A percentile compares a stretch with the other conserved stretches of the same genome.
Conservation (phyloP, 2,797 vertebrate species). For the Euthynnus affinis region DNA sequence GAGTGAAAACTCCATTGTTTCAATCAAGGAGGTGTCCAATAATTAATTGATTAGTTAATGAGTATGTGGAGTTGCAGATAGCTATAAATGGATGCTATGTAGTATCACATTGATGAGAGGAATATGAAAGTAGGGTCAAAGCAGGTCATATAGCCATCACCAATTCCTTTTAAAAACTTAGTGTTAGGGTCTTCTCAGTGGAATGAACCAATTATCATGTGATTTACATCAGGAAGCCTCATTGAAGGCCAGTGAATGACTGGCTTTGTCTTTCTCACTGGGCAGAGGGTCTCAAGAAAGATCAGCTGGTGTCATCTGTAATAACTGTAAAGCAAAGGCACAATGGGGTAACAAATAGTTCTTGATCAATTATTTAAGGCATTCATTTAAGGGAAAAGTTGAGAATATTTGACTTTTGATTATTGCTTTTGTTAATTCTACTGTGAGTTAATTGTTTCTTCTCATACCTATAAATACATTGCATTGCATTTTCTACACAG, state of each 20-base stretch:
- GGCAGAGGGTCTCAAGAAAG: neutral
- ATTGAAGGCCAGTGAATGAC: conserved; percentile 22
- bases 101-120: no score
- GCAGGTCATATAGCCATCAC: neutral
- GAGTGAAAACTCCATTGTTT: neutral
- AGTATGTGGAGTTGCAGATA: neutral
- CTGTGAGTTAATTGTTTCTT: neutral
- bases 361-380: neutral
- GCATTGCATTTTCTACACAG: conserved; percentile 78
- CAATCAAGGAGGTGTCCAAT: neutral
- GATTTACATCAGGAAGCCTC: conserved; percentile 11
- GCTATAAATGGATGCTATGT: neutral
- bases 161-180: neutral
- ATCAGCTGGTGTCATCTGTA: conserved; percentile 9
- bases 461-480: neutral
- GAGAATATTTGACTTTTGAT: neutral
- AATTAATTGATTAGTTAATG: neutral
- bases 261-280: neutral
- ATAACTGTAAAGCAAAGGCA: neutral
- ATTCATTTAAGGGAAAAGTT: neutral
- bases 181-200: neutral
- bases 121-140: neutral
- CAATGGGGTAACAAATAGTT: neutral
- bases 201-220: conserved; percentile 12
- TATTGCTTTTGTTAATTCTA: neutral